Evolutionary conservation across 2,888 invertebrate genomes (phyloP), one percentile per base, ranked within the genome.

Genomic region (Thumatha senex): DNA sequence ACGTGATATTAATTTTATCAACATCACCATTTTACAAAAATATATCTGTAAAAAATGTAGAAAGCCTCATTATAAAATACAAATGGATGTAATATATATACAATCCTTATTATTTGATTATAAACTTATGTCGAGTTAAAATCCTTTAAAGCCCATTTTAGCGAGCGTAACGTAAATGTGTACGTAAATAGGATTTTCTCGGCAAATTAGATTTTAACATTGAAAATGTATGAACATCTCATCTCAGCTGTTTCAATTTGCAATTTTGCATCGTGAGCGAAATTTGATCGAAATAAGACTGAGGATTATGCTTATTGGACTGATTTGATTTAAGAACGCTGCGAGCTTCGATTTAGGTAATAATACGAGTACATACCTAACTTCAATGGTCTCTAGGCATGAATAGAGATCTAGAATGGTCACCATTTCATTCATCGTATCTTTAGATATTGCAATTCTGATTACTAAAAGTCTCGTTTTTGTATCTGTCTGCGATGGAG

Each of bases 111-210:
- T 4, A 24, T 24, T 4, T 4, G 5, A 24, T 24, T 24, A 24
- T 24, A 2, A 24, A 24, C 3, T 24, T 24, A 24, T 5, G 18
- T 42, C 9, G 41, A 44, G 38, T 44, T 15, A 30, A 40, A 40
- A 36, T 18, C 41, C 29, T 41, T n/a, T 33, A 51, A 18, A 31
- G 12, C 46, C 38, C 14, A 35, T 36, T n/a, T 36, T n/a, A 46
- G 40, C 33, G n/a, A 44, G 41, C 31, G 35, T 50, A 50, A 14
- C 18, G 35, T 50, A 50, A 14, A 12, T 36, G 36, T 29, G 40
- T 41, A 51, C 46, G 46, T 41, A 51, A 51, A 51, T 51, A 41
- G 41, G 36, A 41, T 46, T 51, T 33, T 46, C 45, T 24, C 24
- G 18, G 18, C 31, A 51, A 51, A 46, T 51, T 51, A 46, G 24